Evolutionary conservation across 1,140 invertebrate genomes (phyloP), one percentile per base, ranked within the genome.

Genomic region (Bemisia tabaci): DNA sequence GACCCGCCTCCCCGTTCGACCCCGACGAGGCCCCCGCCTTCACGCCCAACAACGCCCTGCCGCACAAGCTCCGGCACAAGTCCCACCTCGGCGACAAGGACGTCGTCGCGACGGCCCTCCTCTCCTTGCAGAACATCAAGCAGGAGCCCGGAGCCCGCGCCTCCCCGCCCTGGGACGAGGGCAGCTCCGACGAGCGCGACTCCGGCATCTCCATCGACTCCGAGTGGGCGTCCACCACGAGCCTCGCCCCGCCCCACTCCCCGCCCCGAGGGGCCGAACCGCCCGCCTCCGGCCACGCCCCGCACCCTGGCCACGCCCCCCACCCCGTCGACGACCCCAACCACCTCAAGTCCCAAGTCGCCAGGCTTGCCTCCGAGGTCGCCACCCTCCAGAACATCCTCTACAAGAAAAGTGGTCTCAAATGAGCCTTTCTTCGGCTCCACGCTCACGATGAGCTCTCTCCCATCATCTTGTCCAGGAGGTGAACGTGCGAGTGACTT

Each of bases 21-120:
- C 73, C 86, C 21, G 87, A 88, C 69, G 87, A 89, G 71, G 71
- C 81, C 81, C 78, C 65, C 71, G 76, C 65, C 74, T 68, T 73
- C 70, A 62, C 70, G n/a, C 68, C 71, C 17, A 83, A 86, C 74
- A 86, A 86, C 71, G 85, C 85, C 70, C 75, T 95, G 68, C 93
- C 93, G 0, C 85, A 93, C 70, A 95, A 95, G 76, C 80, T 95
- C 64, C 84, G 93, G 70, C 92, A 96, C 82, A 96, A 95, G 76
- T 88, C 87, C n/a, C 87, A 92, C 71, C 81, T 94, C 60, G 90
- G 90, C 0, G 90, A 94, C 75, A 91, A 92, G 72, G 91, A 92
- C 73, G 88, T 89, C 1, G 89, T 89, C 0, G 89, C 75, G 60
- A 72, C 76, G 83, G 87, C 89, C 0, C 80, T 90, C 2, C 79